Conservation (phyloP, 2,888 invertebrate species). For the Melitaea athalia region DNA sequence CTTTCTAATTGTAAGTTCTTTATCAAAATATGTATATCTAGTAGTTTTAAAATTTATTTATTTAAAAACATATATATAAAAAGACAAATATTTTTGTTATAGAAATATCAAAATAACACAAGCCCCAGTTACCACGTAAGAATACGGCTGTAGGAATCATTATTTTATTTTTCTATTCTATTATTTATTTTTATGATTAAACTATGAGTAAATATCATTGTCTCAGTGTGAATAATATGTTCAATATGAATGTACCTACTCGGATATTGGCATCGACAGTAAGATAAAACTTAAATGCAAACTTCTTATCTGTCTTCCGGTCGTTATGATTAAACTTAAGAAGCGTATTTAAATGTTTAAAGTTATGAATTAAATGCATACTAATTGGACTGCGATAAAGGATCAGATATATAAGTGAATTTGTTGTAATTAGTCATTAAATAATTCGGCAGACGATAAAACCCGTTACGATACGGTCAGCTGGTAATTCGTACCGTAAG, state of each 20-base stretch:
- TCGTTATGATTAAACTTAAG: conserved; percentile 16
- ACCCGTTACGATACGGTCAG: conserved; percentile 24
- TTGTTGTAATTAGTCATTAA: conserved; percentile 28
- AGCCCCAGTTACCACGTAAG: too few species aligned
- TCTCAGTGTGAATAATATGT: neutral
- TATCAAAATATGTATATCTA: too few species aligned
- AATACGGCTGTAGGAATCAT: too few species aligned
- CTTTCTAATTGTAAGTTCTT: too few species aligned
- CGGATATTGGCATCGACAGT: neutral
- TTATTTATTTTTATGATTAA: neutral
- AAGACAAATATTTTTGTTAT: too few species aligned
- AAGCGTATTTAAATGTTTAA: conserved; percentile 15
- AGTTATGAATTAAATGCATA: conserved; percentile 7
- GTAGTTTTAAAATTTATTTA: too few species aligned
- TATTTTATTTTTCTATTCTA: too few species aligned
- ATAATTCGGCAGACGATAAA: conserved; percentile 27
- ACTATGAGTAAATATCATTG: neutral
- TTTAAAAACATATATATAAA: too few species aligned
- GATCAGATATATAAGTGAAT: conserved; percentile 19
- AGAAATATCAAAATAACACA: too few species aligned
- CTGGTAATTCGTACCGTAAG: conserved; percentile 6
- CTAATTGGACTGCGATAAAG: conserved; percentile 29
- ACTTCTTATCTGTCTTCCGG: conserved; percentile 8
- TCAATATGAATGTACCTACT: neutral
- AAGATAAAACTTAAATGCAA: neutral